A percentile compares a stretch with the other conserved stretches of the same genome.
These are phyloP conservation scores for Picus viridis DNA, from an alignment of 2,797 vertebrate genomes.

Conservation along the genomic window DNA sequence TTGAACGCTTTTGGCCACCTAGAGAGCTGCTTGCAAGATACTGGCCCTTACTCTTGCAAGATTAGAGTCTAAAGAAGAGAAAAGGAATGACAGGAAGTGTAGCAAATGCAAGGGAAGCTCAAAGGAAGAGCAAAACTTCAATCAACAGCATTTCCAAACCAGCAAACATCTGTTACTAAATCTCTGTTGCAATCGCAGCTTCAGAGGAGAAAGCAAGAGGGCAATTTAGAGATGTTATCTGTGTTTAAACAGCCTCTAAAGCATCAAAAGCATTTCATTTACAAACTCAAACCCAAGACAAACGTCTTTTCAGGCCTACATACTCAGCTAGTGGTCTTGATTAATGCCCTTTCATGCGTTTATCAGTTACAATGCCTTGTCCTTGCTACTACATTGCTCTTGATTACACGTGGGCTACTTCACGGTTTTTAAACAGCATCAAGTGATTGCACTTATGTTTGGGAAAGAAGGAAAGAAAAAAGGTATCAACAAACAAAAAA, in stretches of 20 bases:
- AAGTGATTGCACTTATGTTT: neutral
- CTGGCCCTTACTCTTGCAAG: neutral
- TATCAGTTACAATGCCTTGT: neutral
- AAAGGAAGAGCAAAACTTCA: neutral
- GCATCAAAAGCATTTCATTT: neutral
- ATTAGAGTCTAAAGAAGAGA: neutral
- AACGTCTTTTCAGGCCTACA: neutral
- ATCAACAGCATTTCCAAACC: neutral
- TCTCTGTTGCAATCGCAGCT: neutral
- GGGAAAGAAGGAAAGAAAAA: neutral
- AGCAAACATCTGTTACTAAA: neutral
- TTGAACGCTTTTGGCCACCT: neutral
- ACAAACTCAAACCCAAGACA: neutral
- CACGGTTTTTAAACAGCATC: neutral
- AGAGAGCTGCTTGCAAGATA: neutral
- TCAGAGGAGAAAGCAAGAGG: neutral
- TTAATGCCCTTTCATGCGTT: neutral
- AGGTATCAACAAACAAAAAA: rapidly evolving
- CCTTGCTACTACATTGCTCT: neutral
- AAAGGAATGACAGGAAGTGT: neutral
- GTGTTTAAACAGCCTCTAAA: neutral
- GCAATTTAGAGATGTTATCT: neutral
- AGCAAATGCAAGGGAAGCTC: neutral
- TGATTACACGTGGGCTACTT: neutral
- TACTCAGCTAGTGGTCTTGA: neutral